A percentile compares a stretch with the other conserved stretches of the same genome.
phyloP scores from a whole-genome alignment of 2,888 invertebrate species.

The Eurytoma adleriae region DNA sequence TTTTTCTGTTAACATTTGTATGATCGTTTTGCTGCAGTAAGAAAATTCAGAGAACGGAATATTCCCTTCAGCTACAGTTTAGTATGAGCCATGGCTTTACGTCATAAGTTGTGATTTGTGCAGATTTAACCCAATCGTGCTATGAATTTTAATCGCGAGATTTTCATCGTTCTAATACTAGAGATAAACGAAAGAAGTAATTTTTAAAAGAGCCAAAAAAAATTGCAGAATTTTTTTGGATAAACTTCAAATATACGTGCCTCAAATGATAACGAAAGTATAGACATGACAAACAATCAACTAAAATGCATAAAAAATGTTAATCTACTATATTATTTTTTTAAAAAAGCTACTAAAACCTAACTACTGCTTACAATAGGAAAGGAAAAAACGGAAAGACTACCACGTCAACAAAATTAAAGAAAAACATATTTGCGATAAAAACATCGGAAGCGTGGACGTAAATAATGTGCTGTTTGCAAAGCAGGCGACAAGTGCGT shows the following conservation, averaged over 20 bases:
- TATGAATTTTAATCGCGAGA: slow-evolving; percentile 46
- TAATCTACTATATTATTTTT: too few species aligned
- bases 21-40: too few species aligned
- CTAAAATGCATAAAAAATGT: too few species aligned
- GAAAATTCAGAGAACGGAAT: too few species aligned
- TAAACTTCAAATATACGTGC: slow-evolving; percentile 30
- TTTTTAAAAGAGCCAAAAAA: neutral
- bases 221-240: neutral
- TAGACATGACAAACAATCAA: neutral
- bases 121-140: slow-evolving; percentile 46
- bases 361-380: too few species aligned
- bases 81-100: neutral
- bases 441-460: neutral
- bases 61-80: too few species aligned
- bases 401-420: neutral
- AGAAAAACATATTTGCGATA: too few species aligned
- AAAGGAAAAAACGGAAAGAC: neutral
- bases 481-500: slow-evolving; percentile 1
- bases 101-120: slow-evolving; percentile 41
- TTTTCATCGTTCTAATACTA: slow-evolving; percentile 44
- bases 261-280: slow-evolving; percentile 1
- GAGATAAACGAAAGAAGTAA: slow-evolving; percentile 27
- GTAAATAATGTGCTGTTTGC: slow-evolving; percentile 4
- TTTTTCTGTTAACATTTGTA: too few species aligned
- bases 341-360: too few species aligned